Conservation (phyloP, 2,888 invertebrate genomes). For the Aethes cnicana region DNA sequence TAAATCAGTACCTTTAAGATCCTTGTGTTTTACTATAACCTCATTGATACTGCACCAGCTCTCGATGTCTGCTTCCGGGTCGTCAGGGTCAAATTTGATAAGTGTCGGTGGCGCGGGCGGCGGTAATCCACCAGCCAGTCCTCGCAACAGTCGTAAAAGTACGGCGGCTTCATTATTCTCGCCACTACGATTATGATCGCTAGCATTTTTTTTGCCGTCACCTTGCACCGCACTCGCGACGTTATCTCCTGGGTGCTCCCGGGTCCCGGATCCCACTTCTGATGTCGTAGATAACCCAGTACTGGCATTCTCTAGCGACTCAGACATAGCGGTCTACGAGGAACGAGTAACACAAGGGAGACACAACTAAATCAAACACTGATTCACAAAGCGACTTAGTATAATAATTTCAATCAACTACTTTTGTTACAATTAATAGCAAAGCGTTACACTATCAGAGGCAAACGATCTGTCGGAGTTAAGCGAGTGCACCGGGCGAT, state of each 20-base stretch:
- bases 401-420: too few relatives aligned
- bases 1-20: slow-evolving; percentile 11
- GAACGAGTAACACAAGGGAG: too few relatives aligned
- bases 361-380: too few relatives aligned
- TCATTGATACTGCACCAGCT: slow-evolving; percentile 14
- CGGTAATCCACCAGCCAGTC: not conserved
- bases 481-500: too few relatives aligned
- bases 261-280: not conserved
- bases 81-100: not conserved
- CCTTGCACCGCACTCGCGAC: not conserved
- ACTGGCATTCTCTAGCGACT: too few relatives aligned
- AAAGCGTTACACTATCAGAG: too few relatives aligned
- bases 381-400: too few relatives aligned
- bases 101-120: not conserved
- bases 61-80: slow-evolving; percentile 12
- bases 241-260: not conserved
- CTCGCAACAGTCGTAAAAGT: not conserved
- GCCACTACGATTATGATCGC: not conserved
- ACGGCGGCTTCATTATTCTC: not conserved
- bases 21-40: slow-evolving; percentile 3
- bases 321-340: too few relatives aligned
- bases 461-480: too few relatives aligned
- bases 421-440: too few relatives aligned
- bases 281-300: too few relatives aligned
- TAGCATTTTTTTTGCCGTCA: not conserved